phyloP scores from a whole-genome alignment of 2,113 vertebrate genomes.

The Turdus rufiventris region DNA sequence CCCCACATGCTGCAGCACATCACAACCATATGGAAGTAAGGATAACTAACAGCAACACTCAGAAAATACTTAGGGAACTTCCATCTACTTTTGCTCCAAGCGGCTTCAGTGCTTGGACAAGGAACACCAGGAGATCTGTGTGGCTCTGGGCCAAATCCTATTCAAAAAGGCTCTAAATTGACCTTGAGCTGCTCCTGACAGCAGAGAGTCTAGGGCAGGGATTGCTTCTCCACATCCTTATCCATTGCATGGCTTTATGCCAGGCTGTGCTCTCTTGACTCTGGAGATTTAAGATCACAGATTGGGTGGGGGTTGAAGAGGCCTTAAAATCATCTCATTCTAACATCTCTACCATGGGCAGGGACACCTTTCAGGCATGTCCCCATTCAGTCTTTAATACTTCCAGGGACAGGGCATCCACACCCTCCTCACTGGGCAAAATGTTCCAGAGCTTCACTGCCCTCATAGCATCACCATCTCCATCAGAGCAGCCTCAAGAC shows the following conservation, averaged over 20 bases:
- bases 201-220: background rate
- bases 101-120: background rate
- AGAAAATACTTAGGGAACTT: background rate
- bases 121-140: background rate
- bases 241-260: background rate
- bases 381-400: background rate
- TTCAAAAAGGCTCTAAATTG: background rate
- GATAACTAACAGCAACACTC: background rate
- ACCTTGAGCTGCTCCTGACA: background rate
- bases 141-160: background rate
- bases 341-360: background rate
- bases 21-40: background rate
- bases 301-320: background rate
- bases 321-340: background rate
- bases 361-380: background rate
- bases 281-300: background rate
- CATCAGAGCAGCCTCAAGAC: background rate
- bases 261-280: background rate
- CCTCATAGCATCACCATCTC: background rate
- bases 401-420: background rate
- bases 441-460: background rate
- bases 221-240: background rate
- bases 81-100: background rate
- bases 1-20: background rate
- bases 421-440: background rate